A percentile compares a stretch with the other conserved stretches of the same genome.
These are phyloP conservation scores for Aptenodytes patagonicus DNA, from an alignment of 2,113 vertebrate species.

Conservation along the genomic window DNA sequence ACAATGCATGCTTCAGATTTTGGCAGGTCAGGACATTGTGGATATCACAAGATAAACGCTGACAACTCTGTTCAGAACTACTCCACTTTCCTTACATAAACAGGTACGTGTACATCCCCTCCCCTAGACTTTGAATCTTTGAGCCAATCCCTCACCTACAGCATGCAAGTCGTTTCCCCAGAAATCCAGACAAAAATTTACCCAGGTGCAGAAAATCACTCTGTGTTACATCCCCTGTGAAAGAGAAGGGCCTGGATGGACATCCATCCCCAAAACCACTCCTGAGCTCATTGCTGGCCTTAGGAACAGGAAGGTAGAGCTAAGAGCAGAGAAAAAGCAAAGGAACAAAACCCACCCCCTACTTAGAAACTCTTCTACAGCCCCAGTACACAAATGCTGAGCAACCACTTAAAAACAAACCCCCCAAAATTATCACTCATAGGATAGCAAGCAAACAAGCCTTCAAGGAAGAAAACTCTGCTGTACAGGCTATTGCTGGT, in stretches of 20 bases:
- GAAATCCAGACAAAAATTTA: neutral
- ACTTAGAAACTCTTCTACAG: neutral
- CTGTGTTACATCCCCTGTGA: neutral
- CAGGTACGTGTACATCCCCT: neutral
- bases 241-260: neutral
- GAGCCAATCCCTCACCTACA: neutral
- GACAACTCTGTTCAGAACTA: neutral
- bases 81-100: neutral
- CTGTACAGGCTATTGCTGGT: neutral
- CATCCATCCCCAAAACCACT: neutral
- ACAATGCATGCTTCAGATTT: neutral
- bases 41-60: neutral
- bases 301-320: neutral
- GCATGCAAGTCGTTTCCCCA: rapidly evolving
- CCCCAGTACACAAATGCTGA: neutral
- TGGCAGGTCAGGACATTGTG: neutral
- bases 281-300: neutral
- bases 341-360: neutral
- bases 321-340: neutral
- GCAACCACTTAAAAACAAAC: neutral
- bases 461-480: neutral
- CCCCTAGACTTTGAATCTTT: neutral
- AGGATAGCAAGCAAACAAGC: neutral
- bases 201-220: neutral
- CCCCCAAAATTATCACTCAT: neutral